Evolutionary conservation across 2,888 invertebrate genomes (phyloP), one percentile per base, ranked within the genome.

Genomic region (Timema cristinae): DNA sequence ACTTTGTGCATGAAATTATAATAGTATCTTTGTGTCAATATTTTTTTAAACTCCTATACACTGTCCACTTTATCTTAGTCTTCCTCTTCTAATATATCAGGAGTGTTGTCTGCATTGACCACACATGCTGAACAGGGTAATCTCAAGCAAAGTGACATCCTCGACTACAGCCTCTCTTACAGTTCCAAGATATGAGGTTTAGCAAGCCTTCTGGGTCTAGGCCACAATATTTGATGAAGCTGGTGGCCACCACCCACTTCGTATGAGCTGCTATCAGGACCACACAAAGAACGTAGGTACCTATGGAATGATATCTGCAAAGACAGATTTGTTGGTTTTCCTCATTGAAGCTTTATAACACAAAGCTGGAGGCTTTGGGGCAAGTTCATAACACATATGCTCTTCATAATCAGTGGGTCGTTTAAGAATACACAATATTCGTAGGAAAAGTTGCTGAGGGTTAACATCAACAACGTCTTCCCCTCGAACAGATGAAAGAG

Each of bases 171-270:
- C 13, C 59, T n/a, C 32, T 11, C 59, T 59, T 59, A 59, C 6
- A 59, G 59, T 59, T 59, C 10, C 59, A 59, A 59, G n/a, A 59
- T n/a, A n/a, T 59, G 15, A 59, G 59, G 59, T 59, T 59, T n/a
- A 13, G 59, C 59, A 59, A 59, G 15, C 5, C 59, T 59, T 13
- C 59, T 59, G 59, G 59, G 59, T 59, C n/a, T 59, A 15, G 9
- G 59, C n/a, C 59, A 59, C 32, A 59, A 59, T 59, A 59, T n/a
- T 59, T 59, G 15, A 59, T 59, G 2, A 59, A n/a, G 59, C 59
- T 13, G 32, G 59, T 59, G 59, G 5, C 9, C 59, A n/a, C 59
- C 59, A 59, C n/a, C 59, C 59, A 59, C 59, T 59, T 13, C 9
- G 59, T 59, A 59, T 59, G 59, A 59, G n/a, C 59, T 59, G 59